phyloP scores from a whole-genome alignment of 2,888 invertebrate species.

The Coecobrya sp. region DNA sequence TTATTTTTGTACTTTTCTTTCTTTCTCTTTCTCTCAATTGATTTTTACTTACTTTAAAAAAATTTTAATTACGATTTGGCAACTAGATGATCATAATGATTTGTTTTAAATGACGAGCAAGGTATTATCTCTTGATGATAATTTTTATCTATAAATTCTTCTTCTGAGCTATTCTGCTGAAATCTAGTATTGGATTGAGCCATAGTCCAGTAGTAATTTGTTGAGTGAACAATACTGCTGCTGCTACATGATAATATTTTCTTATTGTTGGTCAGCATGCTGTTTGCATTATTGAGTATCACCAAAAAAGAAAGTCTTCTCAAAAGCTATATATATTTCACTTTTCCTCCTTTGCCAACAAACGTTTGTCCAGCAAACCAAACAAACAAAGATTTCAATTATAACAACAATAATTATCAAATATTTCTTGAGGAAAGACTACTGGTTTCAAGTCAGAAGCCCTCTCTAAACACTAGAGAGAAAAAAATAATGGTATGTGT shows the following conservation, averaged over 20 bases:
- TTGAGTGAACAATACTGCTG: background rate
- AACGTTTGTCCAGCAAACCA: too few relatives aligned
- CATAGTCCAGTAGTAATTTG: background rate
- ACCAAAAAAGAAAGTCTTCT: too few relatives aligned
- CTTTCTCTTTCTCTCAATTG: background rate
- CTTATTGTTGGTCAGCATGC: background rate
- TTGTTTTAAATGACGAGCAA: too few relatives aligned
- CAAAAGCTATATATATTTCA: too few relatives aligned
- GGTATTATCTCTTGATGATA: too few relatives aligned
- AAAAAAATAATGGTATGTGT: background rate
- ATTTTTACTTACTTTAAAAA: background rate
- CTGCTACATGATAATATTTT: background rate
- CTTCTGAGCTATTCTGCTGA: background rate
- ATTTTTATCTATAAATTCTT: background rate
- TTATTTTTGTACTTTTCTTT: background rate
- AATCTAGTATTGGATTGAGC: background rate
- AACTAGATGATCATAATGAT: slow-evolving; percentile 31
- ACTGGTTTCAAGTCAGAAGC: background rate
- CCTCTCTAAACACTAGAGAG: background rate
- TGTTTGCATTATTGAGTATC: background rate
- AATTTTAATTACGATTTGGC: slow-evolving; percentile 44
- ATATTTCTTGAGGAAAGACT: too few relatives aligned
- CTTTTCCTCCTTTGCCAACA: too few relatives aligned
- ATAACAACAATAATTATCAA: too few relatives aligned
- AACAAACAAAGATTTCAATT: too few relatives aligned